phyloP scores from a whole-genome alignment of 2,113 vertebrate species.

The Sus scrofa region DNA sequence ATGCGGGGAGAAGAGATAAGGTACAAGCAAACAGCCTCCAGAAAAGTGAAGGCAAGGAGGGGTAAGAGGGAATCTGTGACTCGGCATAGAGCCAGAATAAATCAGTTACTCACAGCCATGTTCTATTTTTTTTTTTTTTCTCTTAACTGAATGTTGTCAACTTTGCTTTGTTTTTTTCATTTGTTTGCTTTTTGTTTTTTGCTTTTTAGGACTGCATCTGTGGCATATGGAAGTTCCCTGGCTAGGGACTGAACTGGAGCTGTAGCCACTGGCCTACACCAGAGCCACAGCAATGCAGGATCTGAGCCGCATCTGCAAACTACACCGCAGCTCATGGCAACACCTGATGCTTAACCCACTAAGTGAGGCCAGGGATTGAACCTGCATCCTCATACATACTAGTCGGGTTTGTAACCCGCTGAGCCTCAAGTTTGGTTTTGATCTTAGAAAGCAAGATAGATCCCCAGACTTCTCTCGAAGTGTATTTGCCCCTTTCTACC shows the following conservation, averaged over 20 bases:
- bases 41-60: background rate
- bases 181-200: no score
- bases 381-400: no score
- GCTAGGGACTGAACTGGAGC: no score
- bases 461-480: background rate
- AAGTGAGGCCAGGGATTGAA: no score
- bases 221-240: no score
- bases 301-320: no score
- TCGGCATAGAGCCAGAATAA: background rate
- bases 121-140: background rate
- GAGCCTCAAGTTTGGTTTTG: background rate
- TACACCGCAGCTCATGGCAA: no score
- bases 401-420: no score
- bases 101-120: accelerated
- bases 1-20: background rate
- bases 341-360: no score
- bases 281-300: no score
- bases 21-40: background rate
- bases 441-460: background rate
- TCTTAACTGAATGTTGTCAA: background rate
- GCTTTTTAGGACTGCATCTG: no score
- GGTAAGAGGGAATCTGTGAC: background rate
- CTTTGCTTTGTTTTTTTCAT: background rate
- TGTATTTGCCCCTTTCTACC: background rate
- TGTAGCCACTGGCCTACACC: no score